Base-by-base conservation (phyloP, 37 sponge, comb jelly and placozoan species). In the Spongia lamella region DNA sequence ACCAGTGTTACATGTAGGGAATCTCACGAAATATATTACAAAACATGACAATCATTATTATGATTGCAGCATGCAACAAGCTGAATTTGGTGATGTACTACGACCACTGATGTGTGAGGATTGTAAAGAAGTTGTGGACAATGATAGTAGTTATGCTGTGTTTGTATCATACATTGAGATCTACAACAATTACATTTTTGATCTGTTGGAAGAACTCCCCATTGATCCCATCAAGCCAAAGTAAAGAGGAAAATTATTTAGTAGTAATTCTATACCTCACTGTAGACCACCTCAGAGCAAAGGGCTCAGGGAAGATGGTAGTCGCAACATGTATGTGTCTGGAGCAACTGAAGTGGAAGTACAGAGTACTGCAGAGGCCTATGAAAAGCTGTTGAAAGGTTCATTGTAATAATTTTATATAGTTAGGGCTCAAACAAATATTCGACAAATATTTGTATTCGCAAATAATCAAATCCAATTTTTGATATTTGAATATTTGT, bases 101-200 rank as follows among this genome's bases (percentile, higher is more conserved):
- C 55, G 90, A 16, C 38, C 84, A 9, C 82, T 85, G 15, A 85
- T 84, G 43, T 25, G 52, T 0, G 81, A 81, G 6, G 80, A 77
- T 36, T 65, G 70, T n/a, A 66, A 63, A 37, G 20, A 29, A 17
- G 76, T 64, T 40, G 83, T 92, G 0, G 96, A 97, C 51, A 93
- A 94, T 72, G 99, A 97, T 71, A 87, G 74, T 38, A 78, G 66
- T 35, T 97, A 92, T 72, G 80, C 93, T 54, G 93, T 97, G 51
- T 94, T 97, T 80, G 87, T 94, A 51, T 89, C 90, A 51, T 97
- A 91, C 57, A 79, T 94, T 24, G 99, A 97, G 63, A 92, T 97
- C 49, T 97, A 94, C 79, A 97, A 97, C 77, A 94, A 97, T 84
- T 97, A 86, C 72, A 74, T 94, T 24, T 97, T 79, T 52, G 99